phyloP scores from a whole-genome alignment of 2,888 invertebrate species.

The Drosophila neonasuta region DNA sequence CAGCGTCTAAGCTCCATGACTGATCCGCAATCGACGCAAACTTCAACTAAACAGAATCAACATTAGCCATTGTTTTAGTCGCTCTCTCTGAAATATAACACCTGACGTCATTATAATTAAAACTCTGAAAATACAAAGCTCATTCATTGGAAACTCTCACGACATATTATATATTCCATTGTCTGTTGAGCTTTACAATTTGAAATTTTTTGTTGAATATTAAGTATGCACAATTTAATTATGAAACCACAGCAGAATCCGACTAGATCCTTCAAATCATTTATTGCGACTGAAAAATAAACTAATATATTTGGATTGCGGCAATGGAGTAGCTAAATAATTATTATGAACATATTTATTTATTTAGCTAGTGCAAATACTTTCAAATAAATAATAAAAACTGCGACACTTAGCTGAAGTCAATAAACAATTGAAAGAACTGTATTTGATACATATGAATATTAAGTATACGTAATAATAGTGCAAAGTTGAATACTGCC shows the following conservation, averaged over 20 bases:
- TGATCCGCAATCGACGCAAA: conserved; percentile 49
- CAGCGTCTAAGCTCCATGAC: conserved; percentile 36
- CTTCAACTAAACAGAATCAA: conserved; percentile 45
- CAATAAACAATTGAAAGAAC: neutral
- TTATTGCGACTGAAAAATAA: neutral
- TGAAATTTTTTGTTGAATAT: neutral
- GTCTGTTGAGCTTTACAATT: conserved; percentile 1
- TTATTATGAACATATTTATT: neutral
- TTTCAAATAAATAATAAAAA: neutral
- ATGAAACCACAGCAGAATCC: neutral
- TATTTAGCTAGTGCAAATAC: neutral
- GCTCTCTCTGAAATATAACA: conserved; percentile 26
- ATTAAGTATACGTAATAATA: conserved; percentile 2
- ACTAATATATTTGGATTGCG: neutral
- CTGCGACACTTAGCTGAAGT: neutral
- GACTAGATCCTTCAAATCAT: neutral
- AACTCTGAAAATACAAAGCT: conserved; percentile 39
- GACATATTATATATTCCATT: conserved; percentile 27
- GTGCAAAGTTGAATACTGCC: neutral
- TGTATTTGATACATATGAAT: neutral
- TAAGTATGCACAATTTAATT: neutral
- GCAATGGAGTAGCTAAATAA: neutral
- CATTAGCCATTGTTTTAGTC: conserved; percentile 33
- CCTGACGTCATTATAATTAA: conserved; percentile 73
- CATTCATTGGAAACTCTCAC: conserved; percentile 61